phyloP scores from a whole-genome alignment of 2,113 vertebrate genomes.

The Anas platyrhynchos region DNA sequence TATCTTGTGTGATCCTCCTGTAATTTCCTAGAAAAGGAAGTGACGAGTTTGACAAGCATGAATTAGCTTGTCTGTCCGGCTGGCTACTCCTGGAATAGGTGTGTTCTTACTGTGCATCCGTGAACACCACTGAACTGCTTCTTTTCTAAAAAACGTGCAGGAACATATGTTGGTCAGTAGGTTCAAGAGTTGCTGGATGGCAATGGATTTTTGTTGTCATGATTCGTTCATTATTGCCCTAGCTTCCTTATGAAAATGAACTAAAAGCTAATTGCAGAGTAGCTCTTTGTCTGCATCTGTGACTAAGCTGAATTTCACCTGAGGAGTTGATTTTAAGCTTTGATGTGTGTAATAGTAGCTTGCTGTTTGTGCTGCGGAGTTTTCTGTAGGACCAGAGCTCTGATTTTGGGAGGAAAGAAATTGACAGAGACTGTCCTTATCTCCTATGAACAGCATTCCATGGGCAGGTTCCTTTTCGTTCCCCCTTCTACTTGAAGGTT shows the following conservation, averaged over 20 bases:
- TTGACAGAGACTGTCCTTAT: background rate
- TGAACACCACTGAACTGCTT: background rate
- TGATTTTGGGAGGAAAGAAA: background rate
- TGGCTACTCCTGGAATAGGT: background rate
- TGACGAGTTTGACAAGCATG: background rate
- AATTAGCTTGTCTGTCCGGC: background rate
- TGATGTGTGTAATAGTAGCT: background rate
- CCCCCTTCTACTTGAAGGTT: background rate
- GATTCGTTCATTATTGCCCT: background rate
- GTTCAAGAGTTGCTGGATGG: background rate
- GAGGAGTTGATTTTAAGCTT: background rate
- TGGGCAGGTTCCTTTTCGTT: background rate
- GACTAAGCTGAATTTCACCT: background rate
- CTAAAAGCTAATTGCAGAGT: background rate
- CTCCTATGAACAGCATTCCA: background rate
- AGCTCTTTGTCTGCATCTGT: background rate
- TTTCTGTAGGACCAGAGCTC: background rate
- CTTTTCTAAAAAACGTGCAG: background rate
- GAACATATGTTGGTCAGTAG: background rate
- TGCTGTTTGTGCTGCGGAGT: background rate
- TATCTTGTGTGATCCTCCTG: background rate
- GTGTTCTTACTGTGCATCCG: background rate
- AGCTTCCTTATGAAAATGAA: background rate
- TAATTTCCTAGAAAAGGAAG: background rate
- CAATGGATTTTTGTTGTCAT: background rate